Conservation (phyloP, 2,888 invertebrate genomes). For the Chrysodeixis includens region DNA sequence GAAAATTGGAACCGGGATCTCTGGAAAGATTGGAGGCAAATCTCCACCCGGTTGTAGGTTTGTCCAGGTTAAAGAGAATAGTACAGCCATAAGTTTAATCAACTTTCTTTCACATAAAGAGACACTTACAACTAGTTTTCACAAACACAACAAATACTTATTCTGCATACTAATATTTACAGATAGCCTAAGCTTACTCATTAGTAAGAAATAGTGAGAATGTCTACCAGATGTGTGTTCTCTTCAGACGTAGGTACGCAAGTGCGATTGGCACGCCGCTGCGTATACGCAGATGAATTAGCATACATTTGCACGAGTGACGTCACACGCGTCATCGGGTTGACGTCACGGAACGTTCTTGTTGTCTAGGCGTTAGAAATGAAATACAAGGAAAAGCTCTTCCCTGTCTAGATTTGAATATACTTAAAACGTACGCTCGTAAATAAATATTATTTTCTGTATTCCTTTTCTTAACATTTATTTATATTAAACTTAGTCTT, state of each 20-base stretch:
- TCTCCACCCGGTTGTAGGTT: too few species aligned
- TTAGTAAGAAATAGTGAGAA: slow-evolving; percentile 9
- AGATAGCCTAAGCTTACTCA: not conserved
- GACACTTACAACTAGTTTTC: not conserved
- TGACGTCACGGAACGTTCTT: slow-evolving; percentile 49
- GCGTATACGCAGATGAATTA: slow-evolving; percentile 55
- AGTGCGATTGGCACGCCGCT: slow-evolving; percentile 54
- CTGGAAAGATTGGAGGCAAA: too few species aligned
- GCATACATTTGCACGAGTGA: slow-evolving; percentile 54
- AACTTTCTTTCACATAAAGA: too few species aligned
- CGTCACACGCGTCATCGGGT: slow-evolving; percentile 51
- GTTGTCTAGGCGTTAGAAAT: not conserved
- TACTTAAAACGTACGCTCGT: too few species aligned
- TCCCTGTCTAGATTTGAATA: too few species aligned
- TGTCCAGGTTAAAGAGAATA: too few species aligned
- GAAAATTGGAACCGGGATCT: too few species aligned
- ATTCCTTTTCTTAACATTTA: too few species aligned
- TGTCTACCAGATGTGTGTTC: slow-evolving; percentile 27
- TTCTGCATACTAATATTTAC: not conserved
- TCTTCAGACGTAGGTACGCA: slow-evolving; percentile 34
- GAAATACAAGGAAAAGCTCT: too few species aligned
- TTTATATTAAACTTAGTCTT: too few species aligned
- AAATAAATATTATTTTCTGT: too few species aligned
- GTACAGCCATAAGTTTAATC: too few species aligned
- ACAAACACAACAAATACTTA: not conserved